A percentile compares a stretch with the other conserved stretches of the same genome.
Conservation (phyloP, 35 echinoderm and acorn worm genomes). For the Apostichopus californicus region DNA sequence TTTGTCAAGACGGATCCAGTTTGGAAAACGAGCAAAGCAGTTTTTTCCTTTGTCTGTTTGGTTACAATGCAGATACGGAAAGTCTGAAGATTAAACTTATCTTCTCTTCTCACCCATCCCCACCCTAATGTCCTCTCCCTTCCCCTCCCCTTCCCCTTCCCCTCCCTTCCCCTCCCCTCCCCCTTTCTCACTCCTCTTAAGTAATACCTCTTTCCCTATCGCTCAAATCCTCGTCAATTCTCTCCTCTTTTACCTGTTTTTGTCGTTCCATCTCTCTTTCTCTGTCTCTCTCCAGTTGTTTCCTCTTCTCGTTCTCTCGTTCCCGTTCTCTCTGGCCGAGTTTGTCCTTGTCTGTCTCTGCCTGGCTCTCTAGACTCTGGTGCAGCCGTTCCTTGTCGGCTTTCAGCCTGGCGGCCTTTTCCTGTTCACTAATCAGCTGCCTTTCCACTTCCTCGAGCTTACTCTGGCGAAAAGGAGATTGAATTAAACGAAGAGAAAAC, state of each 20-base stretch:
- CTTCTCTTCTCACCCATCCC: too few species aligned
- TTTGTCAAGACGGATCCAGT: too few species aligned
- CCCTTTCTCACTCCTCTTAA: slow-evolving; percentile 25
- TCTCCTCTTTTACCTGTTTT: slow-evolving; percentile 71
- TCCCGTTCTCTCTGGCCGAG: slow-evolving; percentile 80
- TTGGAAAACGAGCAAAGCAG: too few species aligned
- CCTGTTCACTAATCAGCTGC: slow-evolving; percentile 73
- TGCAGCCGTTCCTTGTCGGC: slow-evolving; percentile 81
- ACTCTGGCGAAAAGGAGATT: slow-evolving; percentile 40
- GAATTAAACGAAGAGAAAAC: background rate
- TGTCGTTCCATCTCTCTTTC: slow-evolving; percentile 84
- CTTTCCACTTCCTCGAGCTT: slow-evolving; percentile 66
- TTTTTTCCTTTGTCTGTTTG: too few species aligned
- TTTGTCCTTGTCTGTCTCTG: slow-evolving; percentile 64
- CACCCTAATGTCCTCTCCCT: too few species aligned
- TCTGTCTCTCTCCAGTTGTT: slow-evolving; percentile 76
- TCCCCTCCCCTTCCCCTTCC: too few species aligned
- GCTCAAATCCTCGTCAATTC: too few species aligned
- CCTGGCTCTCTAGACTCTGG: slow-evolving; percentile 59
- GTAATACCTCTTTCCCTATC: too few species aligned
- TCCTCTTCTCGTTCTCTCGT: slow-evolving; percentile 75
- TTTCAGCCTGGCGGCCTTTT: slow-evolving; percentile 61
- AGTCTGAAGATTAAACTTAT: too few species aligned
- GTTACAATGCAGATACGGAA: too few species aligned
- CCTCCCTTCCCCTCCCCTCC: background rate